Conservation (phyloP, 2,888 invertebrate genomes). For the Apamea anceps region DNA sequence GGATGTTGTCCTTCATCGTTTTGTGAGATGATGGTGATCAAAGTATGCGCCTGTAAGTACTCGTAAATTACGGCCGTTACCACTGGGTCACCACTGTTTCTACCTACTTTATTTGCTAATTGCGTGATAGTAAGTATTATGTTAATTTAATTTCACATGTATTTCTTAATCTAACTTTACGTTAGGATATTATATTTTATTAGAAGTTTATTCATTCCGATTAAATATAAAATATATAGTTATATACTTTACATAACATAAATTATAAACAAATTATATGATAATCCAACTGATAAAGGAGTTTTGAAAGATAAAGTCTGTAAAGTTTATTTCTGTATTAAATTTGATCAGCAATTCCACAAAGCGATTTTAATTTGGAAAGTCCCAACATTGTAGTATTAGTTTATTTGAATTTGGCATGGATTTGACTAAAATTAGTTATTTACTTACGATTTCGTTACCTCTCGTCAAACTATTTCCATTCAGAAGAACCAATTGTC, state of each 20-base stretch:
- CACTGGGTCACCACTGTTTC: neutral
- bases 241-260: neutral
- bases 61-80: neutral
- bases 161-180: no score
- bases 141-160: no score
- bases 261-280: neutral
- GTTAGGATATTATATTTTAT: no score
- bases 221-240: no score
- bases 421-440: neutral
- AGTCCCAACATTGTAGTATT: conserved; percentile 1
- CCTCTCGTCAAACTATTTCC: neutral
- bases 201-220: no score
- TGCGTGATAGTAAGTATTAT: no score
- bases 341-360: conserved; percentile 26
- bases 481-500: no score
- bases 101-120: neutral
- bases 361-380: conserved; percentile 17
- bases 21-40: neutral
- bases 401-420: conserved; percentile 11
- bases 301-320: conserved; percentile 34
- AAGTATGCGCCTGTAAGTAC: neutral
- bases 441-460: neutral
- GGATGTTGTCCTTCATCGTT: neutral
- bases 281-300: conserved; percentile 5
- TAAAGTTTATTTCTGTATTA: conserved; percentile 13